Base-by-base conservation (phyloP, 2,888 invertebrate genomes). In the Schrankia costaestrigalis region DNA sequence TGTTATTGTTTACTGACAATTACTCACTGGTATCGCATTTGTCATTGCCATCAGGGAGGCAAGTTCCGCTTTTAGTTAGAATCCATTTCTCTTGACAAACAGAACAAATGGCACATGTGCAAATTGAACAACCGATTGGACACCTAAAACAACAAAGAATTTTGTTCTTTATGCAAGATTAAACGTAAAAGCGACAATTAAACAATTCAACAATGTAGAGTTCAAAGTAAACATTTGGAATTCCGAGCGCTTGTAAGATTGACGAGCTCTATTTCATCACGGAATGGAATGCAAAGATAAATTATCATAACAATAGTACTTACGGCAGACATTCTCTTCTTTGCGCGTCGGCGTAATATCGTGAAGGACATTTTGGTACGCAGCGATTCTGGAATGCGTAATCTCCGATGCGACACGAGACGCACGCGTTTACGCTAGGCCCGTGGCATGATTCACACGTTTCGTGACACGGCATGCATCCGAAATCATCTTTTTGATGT, bases 401-500 rank as follows among this genome's bases (percentile, higher is more conserved):
- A 53, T 91, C 89, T 47, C 93, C 93, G 39, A 91, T 86, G 53
- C 91, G 91, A 75, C 96, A 96, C 13, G 93, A 91, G 55, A 95
- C 93, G 84, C 96, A 96, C 58, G 93, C 93, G 17, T 91, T 90
- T 62, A 93, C 92, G 35, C 91, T 91, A 10, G 93, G 91, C n/a
- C 95, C 95, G 47, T 90, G 92, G 76, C 95, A 96, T 24, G 95
- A 94, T 70, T 93, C 93, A 70, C 95, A 96, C 31, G 92, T 91
- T 43, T 92, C 89, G 74, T 95, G 94, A 66, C 95, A 96, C 7
- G 92, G 89, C 48, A 91, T 90, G 75, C 95, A 96, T 64, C 93
- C 93, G 76, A 95, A 94, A 73, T 96, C 95, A 68, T 95, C 94
- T 23, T 94, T 95, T 83, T 96, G 95, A 74, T 92, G 95, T 27